These are phyloP conservation scores for Bombus fervidus DNA, from an alignment of 1,140 invertebrate species.

Conservation along the genomic window DNA sequence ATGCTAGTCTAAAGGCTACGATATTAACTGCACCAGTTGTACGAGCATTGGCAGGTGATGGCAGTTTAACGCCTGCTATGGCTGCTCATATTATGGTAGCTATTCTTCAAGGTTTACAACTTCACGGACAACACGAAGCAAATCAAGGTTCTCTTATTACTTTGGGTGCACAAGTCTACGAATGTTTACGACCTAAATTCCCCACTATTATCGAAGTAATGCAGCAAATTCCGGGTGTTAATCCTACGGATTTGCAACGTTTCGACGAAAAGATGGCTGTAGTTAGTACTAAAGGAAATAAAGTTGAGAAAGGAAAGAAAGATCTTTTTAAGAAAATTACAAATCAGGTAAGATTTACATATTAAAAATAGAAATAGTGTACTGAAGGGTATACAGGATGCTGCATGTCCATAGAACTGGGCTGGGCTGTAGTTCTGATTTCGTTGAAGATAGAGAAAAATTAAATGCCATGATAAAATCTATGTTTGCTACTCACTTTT, in stretches of 20 bases:
- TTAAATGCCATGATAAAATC: no score
- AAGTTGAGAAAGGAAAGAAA: constrained; percentile 94
- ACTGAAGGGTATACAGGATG: background rate
- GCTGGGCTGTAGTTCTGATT: no score
- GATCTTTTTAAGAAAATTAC: constrained; percentile 95
- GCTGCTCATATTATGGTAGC: constrained; percentile 88
- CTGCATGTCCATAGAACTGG: no score
- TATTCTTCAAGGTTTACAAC: constrained; percentile 88
- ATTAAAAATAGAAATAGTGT: background rate
- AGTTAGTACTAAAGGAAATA: constrained; percentile 87
- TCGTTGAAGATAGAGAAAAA: no score
- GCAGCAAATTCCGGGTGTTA: constrained; percentile 90
- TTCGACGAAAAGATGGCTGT: constrained; percentile 92
- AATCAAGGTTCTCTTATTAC: constrained; percentile 89
- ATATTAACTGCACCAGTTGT: constrained; percentile 87
- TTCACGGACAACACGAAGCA: constrained; percentile 93
- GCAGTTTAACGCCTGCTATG: constrained; percentile 85
- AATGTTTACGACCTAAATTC: constrained; percentile 89
- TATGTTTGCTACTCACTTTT: no score
- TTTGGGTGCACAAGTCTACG: constrained; percentile 90
- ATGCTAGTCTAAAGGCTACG: constrained; percentile 89
- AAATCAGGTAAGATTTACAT: constrained; percentile 83
- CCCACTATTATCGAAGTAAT: constrained; percentile 87
- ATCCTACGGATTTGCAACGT: constrained; percentile 89
- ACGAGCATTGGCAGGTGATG: constrained; percentile 83